A percentile compares a stretch with the other conserved stretches of the same genome.
Conservation (phyloP, 2,888 invertebrate species). For the Tipula helvola region DNA sequence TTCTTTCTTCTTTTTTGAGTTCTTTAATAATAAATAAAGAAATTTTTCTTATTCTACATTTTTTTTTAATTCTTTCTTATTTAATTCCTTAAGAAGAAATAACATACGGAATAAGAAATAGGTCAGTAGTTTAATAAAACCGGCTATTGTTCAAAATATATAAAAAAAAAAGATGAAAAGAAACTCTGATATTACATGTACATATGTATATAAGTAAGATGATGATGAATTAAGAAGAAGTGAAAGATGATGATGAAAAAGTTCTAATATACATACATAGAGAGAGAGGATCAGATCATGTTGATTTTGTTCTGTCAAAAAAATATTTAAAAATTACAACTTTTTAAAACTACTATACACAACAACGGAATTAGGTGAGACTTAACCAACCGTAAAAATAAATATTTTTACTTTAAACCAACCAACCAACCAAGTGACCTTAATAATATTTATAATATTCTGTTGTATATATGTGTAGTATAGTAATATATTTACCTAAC, state of each 20-base stretch:
- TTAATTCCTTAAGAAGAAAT: not conserved
- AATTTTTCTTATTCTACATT: not conserved
- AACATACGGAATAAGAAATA: conserved; percentile 6
- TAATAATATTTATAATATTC: not conserved
- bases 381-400: not conserved
- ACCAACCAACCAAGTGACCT: conserved; percentile 10
- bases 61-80: not conserved
- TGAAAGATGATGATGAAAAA: not conserved
- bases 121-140: conserved; percentile 11
- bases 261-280: not conserved
- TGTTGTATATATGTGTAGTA: not conserved
- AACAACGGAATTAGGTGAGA: not conserved
- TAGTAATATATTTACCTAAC: not conserved
- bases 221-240: not conserved
- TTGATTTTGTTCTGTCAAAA: conserved; percentile 7
- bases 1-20: not conserved
- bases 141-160: conserved; percentile 5
- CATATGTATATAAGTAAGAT: not conserved
- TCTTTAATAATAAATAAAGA: not conserved
- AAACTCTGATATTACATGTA: not conserved
- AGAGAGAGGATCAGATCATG: not conserved
- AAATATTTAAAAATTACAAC: not conserved
- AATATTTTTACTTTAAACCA: not conserved
- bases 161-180: not conserved
- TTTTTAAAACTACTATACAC: not conserved